These are phyloP conservation scores for Caenorhabditis japonica DNA, from an alignment of 2,888 invertebrate genomes.

Conservation along the genomic window DNA sequence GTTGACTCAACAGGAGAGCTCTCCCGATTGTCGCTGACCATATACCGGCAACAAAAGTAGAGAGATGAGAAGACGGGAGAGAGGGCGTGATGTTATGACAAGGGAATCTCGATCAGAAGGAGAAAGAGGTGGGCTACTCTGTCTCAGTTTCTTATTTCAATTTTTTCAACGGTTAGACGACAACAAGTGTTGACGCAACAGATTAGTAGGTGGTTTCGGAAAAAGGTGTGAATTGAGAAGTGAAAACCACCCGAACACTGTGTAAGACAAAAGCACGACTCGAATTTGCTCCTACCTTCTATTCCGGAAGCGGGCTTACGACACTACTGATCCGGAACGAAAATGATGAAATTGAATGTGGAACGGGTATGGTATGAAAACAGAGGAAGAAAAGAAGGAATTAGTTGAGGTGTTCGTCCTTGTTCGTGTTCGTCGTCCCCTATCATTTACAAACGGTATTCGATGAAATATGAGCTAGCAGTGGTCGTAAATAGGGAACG, in stretches of 20 bases:
- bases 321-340: constrained; percentile 17
- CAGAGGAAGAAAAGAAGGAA: too few relatives aligned
- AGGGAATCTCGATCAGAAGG: constrained; percentile 28
- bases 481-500: constrained; percentile 1
- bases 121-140: constrained; percentile 20
- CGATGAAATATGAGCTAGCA: too few relatives aligned
- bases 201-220: constrained; percentile 32
- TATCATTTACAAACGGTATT: too few relatives aligned
- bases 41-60: constrained; percentile 47
- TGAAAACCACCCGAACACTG: not conserved
- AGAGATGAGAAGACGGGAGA: constrained; percentile 25
- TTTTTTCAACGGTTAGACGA: too few relatives aligned
- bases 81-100: constrained; percentile 56
- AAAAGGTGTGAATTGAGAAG: constrained; percentile 36
- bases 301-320: constrained; percentile 8
- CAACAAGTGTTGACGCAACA: constrained; percentile 46
- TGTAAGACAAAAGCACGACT: constrained; percentile 16
- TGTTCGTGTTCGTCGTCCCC: too few relatives aligned
- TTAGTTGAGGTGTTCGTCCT: too few relatives aligned
- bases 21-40: constrained; percentile 43
- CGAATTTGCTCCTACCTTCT: too few relatives aligned
- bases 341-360: not conserved
- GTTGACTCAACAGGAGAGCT: constrained; percentile 47
- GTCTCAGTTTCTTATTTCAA: constrained; percentile 17
- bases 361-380: constrained; percentile 8